Evolutionary conservation across 2,113 vertebrate species (phyloP).

Genomic region (Marcusenius ussheri): DNA sequence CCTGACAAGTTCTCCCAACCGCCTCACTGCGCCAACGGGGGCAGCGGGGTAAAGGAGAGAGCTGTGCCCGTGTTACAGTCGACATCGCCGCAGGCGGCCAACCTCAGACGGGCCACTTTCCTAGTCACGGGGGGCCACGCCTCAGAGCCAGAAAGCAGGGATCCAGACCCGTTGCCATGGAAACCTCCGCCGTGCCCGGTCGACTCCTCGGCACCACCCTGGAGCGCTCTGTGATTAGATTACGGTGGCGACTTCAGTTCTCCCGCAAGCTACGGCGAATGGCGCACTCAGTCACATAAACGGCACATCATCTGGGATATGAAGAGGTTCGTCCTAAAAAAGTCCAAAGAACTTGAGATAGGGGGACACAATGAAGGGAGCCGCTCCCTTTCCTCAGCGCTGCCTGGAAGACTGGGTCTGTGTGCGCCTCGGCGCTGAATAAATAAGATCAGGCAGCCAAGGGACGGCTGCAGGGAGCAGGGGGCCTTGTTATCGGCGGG

Average conservation of each 20-base stretch:
- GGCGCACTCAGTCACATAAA: neutral
- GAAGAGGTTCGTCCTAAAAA: neutral
- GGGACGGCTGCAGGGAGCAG: neutral
- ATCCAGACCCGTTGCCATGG: conserved; percentile 2
- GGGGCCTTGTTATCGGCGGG: conserved; percentile 26
- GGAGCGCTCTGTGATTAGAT: neutral
- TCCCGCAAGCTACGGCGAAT: neutral
- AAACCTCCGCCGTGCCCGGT: neutral
- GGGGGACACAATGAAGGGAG: neutral
- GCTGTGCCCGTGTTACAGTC: neutral
- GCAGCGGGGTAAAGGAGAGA: neutral
- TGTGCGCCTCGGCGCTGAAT: conserved; percentile 24
- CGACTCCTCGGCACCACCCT: neutral
- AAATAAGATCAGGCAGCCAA: conserved; percentile 37
- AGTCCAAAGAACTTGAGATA: neutral
- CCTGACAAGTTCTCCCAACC: neutral
- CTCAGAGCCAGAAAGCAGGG: conserved; percentile 6
- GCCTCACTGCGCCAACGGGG: neutral
- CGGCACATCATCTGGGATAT: neutral
- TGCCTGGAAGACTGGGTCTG: neutral
- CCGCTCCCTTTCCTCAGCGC: neutral
- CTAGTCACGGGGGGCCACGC: neutral
- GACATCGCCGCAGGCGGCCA: neutral
- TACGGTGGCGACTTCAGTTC: neutral
- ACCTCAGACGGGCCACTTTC: neutral